Percentiles rank a stretch among this genome's conserved stretches.
phyloP scores from a whole-genome alignment of 2,113 vertebrate species.

The Sigmodon hispidus region DNA sequence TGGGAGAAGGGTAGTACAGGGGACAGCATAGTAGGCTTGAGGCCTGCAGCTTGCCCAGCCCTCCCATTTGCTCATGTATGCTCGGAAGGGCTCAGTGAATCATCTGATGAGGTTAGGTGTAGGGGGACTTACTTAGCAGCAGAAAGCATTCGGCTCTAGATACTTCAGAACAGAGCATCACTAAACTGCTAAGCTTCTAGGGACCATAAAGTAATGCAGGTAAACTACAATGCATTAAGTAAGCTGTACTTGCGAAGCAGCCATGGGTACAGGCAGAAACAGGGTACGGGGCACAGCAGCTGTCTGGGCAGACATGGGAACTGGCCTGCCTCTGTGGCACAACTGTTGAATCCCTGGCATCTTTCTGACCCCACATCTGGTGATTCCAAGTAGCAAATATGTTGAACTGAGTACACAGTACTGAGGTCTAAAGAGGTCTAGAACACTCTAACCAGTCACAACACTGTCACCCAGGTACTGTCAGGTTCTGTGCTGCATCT shows the following conservation, averaged over 20 bases:
- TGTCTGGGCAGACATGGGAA: not conserved
- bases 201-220: not conserved
- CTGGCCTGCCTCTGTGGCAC: not conserved
- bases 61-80: fast-evolving
- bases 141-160: not conserved
- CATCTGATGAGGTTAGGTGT: fast-evolving
- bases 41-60: not conserved
- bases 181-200: not conserved
- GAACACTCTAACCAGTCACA: fast-evolving
- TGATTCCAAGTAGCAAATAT: fast-evolving
- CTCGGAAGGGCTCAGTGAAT: not conserved
- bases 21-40: not conserved
- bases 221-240: not conserved
- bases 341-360: fast-evolving
- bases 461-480: not conserved
- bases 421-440: not conserved
- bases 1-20: fast-evolving
- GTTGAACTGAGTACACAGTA: not conserved
- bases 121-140: not conserved
- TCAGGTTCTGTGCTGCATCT: too few species aligned
- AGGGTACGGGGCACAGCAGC: not conserved
- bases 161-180: not conserved
- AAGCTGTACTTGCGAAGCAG: not conserved
- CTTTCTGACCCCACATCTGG: too few species aligned
- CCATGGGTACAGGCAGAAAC: not conserved